Percentiles rank a stretch among this genome's conserved stretches.
Conservation (phyloP, 2,888 invertebrate genomes). For the Noctua pronuba region DNA sequence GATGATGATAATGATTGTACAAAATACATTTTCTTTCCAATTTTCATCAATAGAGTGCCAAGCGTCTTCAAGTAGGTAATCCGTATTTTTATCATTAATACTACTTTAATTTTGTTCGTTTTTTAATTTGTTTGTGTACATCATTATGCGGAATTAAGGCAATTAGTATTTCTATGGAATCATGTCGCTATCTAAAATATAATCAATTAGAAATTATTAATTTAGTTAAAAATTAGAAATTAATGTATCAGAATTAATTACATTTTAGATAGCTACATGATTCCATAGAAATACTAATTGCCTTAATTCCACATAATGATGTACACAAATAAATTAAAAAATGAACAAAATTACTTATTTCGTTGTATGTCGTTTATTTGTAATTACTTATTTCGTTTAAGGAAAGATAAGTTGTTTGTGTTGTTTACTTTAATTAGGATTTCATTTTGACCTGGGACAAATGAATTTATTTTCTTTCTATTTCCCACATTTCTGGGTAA, state of each 20-base stretch:
- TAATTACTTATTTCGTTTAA: slow-evolving; percentile 7
- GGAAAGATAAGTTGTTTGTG: neutral
- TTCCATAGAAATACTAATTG: too few species aligned
- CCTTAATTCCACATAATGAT: too few species aligned
- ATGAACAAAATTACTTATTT: too few species aligned
- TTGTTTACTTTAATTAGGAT: slow-evolving; percentile 4
- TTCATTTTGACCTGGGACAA: neutral
- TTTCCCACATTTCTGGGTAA: slow-evolving; percentile 55
- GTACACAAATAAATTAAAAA: too few species aligned
- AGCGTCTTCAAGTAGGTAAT: too few species aligned
- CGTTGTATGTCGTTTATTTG: too few species aligned
- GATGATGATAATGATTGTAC: too few species aligned
- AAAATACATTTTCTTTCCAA: too few species aligned
- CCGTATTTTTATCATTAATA: slow-evolving; percentile 16
- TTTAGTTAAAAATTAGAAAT: neutral
- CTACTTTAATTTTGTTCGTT: slow-evolving; percentile 1
- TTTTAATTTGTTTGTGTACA: slow-evolving; percentile 38
- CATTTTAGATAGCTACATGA: too few species aligned
- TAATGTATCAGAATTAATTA: slow-evolving; percentile 22
- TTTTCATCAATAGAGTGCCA: too few species aligned
- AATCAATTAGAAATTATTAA: slow-evolving; percentile 3
- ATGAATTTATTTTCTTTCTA: neutral
- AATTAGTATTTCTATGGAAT: slow-evolving; percentile 34
- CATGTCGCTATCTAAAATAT: slow-evolving; percentile 15
- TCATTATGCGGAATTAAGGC: slow-evolving; percentile 9